phyloP scores from a whole-genome alignment of 2,888 invertebrate genomes.

The Oeneis ivallda region DNA sequence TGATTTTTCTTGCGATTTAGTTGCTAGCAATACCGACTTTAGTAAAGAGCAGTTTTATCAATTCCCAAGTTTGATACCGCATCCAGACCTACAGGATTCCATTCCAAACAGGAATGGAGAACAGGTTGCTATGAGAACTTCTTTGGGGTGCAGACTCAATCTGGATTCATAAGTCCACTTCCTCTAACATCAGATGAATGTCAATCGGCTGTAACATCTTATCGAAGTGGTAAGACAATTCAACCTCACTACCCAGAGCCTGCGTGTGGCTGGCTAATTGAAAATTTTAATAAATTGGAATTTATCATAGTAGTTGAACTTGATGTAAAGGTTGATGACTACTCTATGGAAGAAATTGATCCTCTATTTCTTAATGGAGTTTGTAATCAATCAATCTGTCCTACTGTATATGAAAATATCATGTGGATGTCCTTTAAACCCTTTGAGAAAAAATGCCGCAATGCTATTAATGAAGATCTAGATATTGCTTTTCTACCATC shows the following conservation, averaged over 20 bases:
- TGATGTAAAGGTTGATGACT: not conserved
- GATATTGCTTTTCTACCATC: not conserved
- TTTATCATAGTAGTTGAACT: not conserved
- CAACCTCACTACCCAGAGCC: not conserved
- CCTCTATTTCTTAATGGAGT: not conserved
- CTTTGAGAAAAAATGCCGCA: not conserved
- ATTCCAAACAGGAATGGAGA: not conserved
- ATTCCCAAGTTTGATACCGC: not conserved
- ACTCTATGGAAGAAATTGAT: not conserved
- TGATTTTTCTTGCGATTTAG: not conserved
- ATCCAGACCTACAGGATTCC: not conserved
- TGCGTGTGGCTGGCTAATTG: not conserved
- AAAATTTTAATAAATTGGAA: not conserved
- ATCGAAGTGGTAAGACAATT: not conserved
- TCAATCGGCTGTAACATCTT: not conserved
- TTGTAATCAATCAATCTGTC: not conserved
- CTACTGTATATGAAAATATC: not conserved
- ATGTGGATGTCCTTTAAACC: not conserved
- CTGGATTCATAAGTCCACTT: not conserved
- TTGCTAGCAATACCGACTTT: not conserved
- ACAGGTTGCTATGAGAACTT: not conserved
- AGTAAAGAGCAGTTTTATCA: not conserved
- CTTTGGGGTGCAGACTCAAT: not conserved
- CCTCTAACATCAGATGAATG: not conserved
- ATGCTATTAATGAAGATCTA: not conserved